Conservation (phyloP, 2,888 invertebrate genomes). For the Hololepta plana region DNA sequence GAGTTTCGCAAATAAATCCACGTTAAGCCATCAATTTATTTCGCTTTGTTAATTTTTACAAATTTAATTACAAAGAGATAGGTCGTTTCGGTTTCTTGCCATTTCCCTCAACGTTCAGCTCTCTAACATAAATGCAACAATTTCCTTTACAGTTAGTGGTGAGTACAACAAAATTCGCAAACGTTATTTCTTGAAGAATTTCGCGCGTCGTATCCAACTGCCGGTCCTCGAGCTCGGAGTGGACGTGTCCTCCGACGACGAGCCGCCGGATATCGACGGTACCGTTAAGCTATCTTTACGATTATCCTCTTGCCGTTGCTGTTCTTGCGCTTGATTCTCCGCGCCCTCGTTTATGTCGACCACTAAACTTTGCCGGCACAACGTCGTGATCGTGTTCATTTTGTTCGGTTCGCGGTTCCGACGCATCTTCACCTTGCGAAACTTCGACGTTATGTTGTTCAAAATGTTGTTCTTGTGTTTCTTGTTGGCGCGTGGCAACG, state of each 20-base stretch:
- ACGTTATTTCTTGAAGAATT: conserved; percentile 20
- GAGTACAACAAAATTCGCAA: conserved; percentile 12
- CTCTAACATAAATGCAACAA: too few relatives aligned
- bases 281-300: conserved; percentile 11
- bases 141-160: conserved; percentile 5
- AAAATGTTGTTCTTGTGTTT: conserved; percentile 26
- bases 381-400: conserved; percentile 44
- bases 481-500: conserved; percentile 28
- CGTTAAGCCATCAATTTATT: too few relatives aligned
- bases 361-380: conserved; percentile 58
- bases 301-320: conserved; percentile 3
- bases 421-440: conserved; percentile 36
- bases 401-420: conserved; percentile 19
- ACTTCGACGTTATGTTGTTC: conserved; percentile 38
- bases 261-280: conserved; percentile 13
- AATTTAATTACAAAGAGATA: too few relatives aligned
- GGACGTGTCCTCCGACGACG: conserved; percentile 14
- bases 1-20: too few relatives aligned
- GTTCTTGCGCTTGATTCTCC: conserved; percentile 10
- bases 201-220: conserved; percentile 20
- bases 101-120: too few relatives aligned
- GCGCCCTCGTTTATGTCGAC: conserved; percentile 33
- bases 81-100: too few relatives aligned
- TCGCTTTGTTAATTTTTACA: too few relatives aligned
- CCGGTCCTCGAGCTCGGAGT: conserved; percentile 15